Evolutionary conservation across 2,113 vertebrate genomes (phyloP), one percentile per base, ranked within the genome.

Genomic region (Centropus unirufus): DNA sequence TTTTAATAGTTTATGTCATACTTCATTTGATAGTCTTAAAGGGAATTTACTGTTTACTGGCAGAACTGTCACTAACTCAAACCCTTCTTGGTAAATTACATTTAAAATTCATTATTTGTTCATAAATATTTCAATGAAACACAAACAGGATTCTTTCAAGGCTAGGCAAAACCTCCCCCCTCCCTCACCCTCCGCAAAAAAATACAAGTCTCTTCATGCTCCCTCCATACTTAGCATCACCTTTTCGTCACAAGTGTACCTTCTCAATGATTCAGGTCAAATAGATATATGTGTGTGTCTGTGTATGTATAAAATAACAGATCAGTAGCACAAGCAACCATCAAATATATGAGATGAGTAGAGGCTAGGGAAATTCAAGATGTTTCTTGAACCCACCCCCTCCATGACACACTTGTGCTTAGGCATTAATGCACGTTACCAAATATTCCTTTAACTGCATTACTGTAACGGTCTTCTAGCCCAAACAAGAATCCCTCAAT

Each of bases 41-140:
- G 9, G 14, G 8, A 92, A 69, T 89, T 89, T 82, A 59, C 16
- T 85, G 42, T 81, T 92, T 94, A 83, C 29, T 46, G 27, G 27
- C 11, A 79, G 54, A 91, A 87, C 7, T 22, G 62, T 29, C 36
- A 58, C 42, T 89, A 87, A 73, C 54, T 87, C 51, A 87, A 84
- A 91, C 8, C 11, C 1, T 75, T 85, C 66, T 87, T 30, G 46
- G 26, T 66, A 49, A 79, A 91, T 91, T 69, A 39, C 44, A 72
- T 91, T 95, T 88, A 80, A 96, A 92, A 89, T 79, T 75, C 49
- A 72, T 54, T 80, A 69, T 89, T 82, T 93, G 8, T 68, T 85
- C 70, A 91, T 79, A 90, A 91, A 94, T 89, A 89, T 80, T 91
- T 70, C 39, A 92, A 93, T 57, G 44, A 82, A 95, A 94, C 49